Conservation (phyloP, 2,888 invertebrate species). For the Andrena haemorrhoa region DNA sequence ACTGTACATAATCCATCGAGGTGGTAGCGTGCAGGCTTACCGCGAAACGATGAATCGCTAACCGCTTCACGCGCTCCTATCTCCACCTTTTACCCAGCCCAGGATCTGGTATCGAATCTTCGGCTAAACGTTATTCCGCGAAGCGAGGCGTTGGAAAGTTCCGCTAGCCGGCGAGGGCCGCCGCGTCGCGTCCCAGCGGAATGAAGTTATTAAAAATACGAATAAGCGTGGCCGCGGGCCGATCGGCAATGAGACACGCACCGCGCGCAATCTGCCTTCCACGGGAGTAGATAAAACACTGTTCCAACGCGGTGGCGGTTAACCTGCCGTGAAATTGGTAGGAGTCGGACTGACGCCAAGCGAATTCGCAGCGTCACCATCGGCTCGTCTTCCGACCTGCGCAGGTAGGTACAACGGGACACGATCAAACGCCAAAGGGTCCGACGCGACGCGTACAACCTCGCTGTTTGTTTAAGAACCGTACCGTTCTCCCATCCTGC, state of each 20-base stretch:
- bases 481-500: constrained; percentile 13
- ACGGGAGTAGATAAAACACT: constrained; percentile 78
- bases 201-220: constrained; percentile 74
- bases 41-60: constrained; percentile 15
- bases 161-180: neutral
- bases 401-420: constrained; percentile 49
- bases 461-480: constrained; percentile 66
- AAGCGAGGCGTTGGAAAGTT: neutral
- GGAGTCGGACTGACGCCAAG: constrained; percentile 80
- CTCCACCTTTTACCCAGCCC: neutral
- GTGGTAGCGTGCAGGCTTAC: constrained; percentile 28
- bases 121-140: too few relatives aligned
- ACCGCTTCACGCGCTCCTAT: constrained; percentile 19
- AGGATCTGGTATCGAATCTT: too few relatives aligned
- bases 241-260: constrained; percentile 70
- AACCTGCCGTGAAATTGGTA: constrained; percentile 84
- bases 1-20: constrained; percentile 9
- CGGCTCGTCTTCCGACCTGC: constrained; percentile 71
- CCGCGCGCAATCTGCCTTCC: constrained; percentile 76
- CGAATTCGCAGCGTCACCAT: constrained; percentile 80
- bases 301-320: constrained; percentile 81
- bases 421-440: constrained; percentile 49
- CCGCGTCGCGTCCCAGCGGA: constrained; percentile 23
- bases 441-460: constrained; percentile 53
- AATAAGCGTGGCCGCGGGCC: constrained; percentile 67